These are phyloP conservation scores for Lytechinus pictus DNA, from an alignment of 35 echinoderm and acorn worm genomes.

Conservation along the genomic window DNA sequence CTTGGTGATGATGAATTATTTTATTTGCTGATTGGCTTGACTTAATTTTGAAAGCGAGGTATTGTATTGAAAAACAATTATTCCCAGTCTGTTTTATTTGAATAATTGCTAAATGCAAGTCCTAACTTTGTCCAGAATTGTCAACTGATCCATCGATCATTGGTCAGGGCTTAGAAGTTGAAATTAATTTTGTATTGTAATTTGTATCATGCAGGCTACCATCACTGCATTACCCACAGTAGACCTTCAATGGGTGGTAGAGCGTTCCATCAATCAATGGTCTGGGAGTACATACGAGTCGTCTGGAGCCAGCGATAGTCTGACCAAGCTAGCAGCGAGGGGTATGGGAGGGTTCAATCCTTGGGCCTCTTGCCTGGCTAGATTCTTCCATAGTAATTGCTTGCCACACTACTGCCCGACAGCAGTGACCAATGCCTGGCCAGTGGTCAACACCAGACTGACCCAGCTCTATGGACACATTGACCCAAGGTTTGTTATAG, in stretches of 20 bases:
- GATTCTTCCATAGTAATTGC: conserved; percentile 83
- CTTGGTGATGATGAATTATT: no score
- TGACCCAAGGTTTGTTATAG: conserved; percentile 84
- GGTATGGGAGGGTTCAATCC: conserved; percentile 92
- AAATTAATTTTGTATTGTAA: no score
- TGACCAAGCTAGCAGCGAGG: conserved; percentile 68
- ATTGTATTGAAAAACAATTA: no score
- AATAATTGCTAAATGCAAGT: no score
- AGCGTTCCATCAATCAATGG: conserved; percentile 93
- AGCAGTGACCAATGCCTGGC: conserved; percentile 89
- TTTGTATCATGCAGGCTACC: conserved; percentile 67
- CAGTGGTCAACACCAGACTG: conserved; percentile 81
- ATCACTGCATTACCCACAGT: conserved; percentile 80
- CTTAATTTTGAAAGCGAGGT: no score
- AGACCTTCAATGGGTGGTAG: conserved; percentile 96
- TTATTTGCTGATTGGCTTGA: no score
- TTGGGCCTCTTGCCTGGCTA: conserved; percentile 82
- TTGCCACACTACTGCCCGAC: conserved; percentile 91
- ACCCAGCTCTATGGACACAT: conserved; percentile 91
- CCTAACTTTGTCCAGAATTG: no score
- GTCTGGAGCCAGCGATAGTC: conserved; percentile 78
- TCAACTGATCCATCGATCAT: no score
- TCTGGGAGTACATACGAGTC: conserved; percentile 94
- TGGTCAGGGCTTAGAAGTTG: no score
- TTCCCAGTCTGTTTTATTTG: no score